Evolutionary conservation across 2,113 vertebrate genomes (phyloP).

Genomic region (Manacus vitellinus): DNA sequence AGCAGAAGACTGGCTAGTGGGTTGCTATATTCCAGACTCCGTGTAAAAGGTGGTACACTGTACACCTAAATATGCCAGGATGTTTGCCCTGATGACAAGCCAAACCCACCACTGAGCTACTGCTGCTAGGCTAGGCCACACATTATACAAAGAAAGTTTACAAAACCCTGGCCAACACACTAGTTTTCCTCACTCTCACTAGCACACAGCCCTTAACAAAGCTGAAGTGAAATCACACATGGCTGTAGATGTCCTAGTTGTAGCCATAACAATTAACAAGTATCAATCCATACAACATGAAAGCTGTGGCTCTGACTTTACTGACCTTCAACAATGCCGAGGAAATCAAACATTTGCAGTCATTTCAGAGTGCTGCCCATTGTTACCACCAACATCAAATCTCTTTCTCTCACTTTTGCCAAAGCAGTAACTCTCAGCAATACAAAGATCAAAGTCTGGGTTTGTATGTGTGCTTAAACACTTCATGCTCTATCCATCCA

Average conservation of each 20-base stretch:
- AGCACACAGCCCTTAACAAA: neutral
- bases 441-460: neutral
- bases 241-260: neutral
- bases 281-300: neutral
- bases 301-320: neutral
- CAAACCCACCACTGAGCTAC: conserved; percentile 3
- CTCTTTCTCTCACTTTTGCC: neutral
- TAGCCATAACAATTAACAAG: neutral
- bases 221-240: neutral
- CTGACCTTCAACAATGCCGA: neutral
- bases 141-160: neutral
- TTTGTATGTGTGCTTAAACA: neutral
- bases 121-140: neutral
- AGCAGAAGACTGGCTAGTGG: conserved; percentile 49
- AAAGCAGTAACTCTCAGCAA: neutral
- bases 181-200: neutral
- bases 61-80: neutral
- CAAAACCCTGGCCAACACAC: neutral
- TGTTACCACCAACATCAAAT: neutral
- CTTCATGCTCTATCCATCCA: neutral
- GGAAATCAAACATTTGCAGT: neutral
- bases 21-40: neutral
- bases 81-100: conserved; percentile 14
- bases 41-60: neutral
- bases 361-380: neutral